Evolutionary conservation across 2,797 vertebrate species (phyloP), one percentile per base, ranked within the genome.

Genomic region (Garrulus glandarius): DNA sequence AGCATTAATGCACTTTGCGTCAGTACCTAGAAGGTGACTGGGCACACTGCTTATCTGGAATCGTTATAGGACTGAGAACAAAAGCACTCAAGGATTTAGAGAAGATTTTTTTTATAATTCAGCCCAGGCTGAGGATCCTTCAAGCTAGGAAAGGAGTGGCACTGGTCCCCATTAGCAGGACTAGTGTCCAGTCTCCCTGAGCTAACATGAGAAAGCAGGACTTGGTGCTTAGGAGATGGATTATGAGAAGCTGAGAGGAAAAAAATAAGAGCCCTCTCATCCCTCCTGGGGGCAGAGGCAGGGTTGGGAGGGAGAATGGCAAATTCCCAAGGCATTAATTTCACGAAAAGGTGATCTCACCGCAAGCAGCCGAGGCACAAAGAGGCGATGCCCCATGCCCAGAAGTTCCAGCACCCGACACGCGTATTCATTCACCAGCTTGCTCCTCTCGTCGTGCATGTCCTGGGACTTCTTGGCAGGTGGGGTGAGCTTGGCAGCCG

Each of bases 381-480:
- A 99, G 83, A 99, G 99, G 43, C 99, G 99, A 98, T 99, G 99
- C 97, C 99, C 99, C 99, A 99, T 99, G 79, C 99, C 99, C 97
- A 99, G 98, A 92, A 99, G 98, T 95, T 98, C 99, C 98, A 99
- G 98, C 96, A 99, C 99, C 81, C 98, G 98, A 93, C 99, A 99
- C 26, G 99, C 98, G 67, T 99, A 99, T 98, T 99, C 99, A 24
- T 98, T 98, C 95, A 98, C 98, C 97, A 98, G 97, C 97, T 98
- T 98, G 96, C 98, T 93, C 79, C 98, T 97, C 91, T 98, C 98
- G 57, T 98, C 98, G 50, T 98, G 96, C 97, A 98, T 98, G 79
- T 99, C 99, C 97, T 99, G 99, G 96, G 98, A 98, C 97, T 98
- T 98, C 97, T 95, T 98, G 97, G 98, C 97, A 41, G 98, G 98